Percentiles rank a stretch among this genome's conserved stretches.
phyloP scores from a whole-genome alignment of 2,797 vertebrate genomes.

The Cossypha dichroa region DNA sequence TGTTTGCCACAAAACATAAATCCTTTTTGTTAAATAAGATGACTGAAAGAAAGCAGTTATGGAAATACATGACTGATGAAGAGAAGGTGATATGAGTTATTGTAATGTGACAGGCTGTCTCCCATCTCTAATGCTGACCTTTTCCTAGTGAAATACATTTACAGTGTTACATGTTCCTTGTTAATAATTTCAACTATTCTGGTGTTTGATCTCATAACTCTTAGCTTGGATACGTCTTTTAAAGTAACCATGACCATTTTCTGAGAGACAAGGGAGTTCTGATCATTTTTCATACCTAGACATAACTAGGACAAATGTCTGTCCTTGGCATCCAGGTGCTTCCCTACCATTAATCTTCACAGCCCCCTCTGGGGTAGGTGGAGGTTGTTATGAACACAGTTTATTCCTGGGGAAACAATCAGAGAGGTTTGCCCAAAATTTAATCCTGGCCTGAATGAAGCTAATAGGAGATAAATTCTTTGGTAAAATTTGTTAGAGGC shows the following conservation, averaged over 20 bases:
- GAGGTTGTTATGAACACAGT: not conserved
- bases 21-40: not conserved
- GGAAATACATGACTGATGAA: constrained; percentile 8
- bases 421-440: not conserved
- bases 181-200: not conserved
- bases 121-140: constrained; percentile 3
- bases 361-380: not conserved
- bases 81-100: not conserved
- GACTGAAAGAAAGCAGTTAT: not conserved
- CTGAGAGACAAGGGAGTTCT: not conserved
- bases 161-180: not conserved
- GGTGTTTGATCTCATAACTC: not conserved
- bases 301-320: constrained; percentile 11
- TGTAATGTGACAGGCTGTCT: constrained; percentile 14
- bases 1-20: constrained; percentile 1
- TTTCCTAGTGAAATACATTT: constrained; percentile 18
- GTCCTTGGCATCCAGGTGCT: constrained; percentile 26
- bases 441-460: not conserved
- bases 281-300: constrained; percentile 20
- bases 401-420: not conserved
- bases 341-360: constrained; percentile 42
- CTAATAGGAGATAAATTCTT: not conserved
- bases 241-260: not conserved
- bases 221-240: not conserved
- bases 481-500: not conserved